A percentile compares a stretch with the other conserved stretches of the same genome.
Conservation (phyloP, 2,888 invertebrate genomes). For the Hesperia comma region DNA sequence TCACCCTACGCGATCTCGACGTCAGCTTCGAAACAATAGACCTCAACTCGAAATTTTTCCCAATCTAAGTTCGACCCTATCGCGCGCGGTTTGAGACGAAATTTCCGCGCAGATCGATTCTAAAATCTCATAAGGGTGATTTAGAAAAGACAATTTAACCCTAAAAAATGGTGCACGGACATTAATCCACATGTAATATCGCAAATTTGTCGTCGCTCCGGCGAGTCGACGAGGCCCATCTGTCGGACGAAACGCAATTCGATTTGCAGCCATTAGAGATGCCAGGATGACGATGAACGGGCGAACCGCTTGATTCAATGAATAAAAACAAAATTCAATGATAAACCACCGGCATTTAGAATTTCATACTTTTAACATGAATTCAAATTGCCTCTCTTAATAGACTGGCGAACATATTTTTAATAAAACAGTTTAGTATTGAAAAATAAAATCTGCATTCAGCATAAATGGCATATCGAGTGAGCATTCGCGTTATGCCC, state of each 20-base stretch:
- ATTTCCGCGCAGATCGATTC: slow-evolving; percentile 40
- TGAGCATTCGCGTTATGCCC: slow-evolving; percentile 29
- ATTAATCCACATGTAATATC: slow-evolving; percentile 84
- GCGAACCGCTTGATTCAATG: slow-evolving; percentile 57
- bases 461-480: slow-evolving; percentile 28
- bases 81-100: slow-evolving; percentile 41
- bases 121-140: slow-evolving; percentile 63
- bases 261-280: slow-evolving; percentile 73
- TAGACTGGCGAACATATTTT: slow-evolving; percentile 26
- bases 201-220: slow-evolving; percentile 82
- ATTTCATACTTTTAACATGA: slow-evolving; percentile 23
- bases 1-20: slow-evolving; percentile 80
- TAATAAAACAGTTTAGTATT: slow-evolving; percentile 23
- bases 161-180: slow-evolving; percentile 81
- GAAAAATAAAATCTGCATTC: slow-evolving; percentile 24
- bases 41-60: slow-evolving; percentile 46
- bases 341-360: slow-evolving; percentile 27
- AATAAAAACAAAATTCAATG: slow-evolving; percentile 50
- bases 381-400: slow-evolving; percentile 29
- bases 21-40: slow-evolving; percentile 55
- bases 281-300: slow-evolving; percentile 50
- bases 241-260: slow-evolving; percentile 72
- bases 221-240: slow-evolving; percentile 65
- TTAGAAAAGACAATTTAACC: slow-evolving; percentile 82
- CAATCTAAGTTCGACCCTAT: slow-evolving; percentile 50